Conservation (phyloP, 2,113 vertebrate genomes). For the Tympanuchus pallidicinctus region DNA sequence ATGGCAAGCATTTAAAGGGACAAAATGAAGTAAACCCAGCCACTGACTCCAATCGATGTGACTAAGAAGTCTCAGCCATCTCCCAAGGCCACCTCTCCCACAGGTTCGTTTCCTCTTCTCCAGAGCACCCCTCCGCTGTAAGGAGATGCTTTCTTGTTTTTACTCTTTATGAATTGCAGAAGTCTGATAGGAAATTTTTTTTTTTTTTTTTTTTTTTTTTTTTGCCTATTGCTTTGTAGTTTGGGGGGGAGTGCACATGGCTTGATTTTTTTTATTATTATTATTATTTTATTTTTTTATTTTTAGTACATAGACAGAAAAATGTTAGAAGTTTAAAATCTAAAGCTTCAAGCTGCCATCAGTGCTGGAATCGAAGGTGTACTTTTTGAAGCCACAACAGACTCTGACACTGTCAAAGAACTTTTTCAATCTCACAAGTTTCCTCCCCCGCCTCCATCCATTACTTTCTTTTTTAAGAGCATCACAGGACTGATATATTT, state of each 20-base stretch:
- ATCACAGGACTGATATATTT: constrained; percentile 75
- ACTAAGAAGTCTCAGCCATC: constrained; percentile 21
- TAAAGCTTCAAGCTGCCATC: constrained; percentile 66
- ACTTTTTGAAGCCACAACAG: constrained; percentile 62
- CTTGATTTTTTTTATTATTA: background rate
- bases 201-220: background rate
- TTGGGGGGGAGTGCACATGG: background rate
- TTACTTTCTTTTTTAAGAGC: constrained; percentile 81
- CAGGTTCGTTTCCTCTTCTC: background rate
- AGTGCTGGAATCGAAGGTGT: constrained; percentile 51
- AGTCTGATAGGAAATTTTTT: background rate
- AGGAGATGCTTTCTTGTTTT: constrained; percentile 22
- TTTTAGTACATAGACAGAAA: constrained; percentile 42
- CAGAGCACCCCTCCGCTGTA: background rate
- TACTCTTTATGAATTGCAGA: constrained; percentile 5
- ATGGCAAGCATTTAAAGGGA: constrained; percentile 60
- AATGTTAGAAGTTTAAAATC: constrained; percentile 50
- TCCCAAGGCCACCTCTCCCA: constrained; percentile 16
- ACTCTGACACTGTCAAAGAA: constrained; percentile 48
- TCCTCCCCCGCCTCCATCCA: constrained; percentile 72
- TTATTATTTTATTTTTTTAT: background rate
- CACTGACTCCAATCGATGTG: constrained; percentile 30
- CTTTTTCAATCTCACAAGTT: constrained; percentile 57
- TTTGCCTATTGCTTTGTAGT: constrained; percentile 11
- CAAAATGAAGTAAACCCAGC: constrained; percentile 23